Evolutionary conservation across 1,140 invertebrate genomes (phyloP).

Genomic region (Drosophila pruinosa): DNA sequence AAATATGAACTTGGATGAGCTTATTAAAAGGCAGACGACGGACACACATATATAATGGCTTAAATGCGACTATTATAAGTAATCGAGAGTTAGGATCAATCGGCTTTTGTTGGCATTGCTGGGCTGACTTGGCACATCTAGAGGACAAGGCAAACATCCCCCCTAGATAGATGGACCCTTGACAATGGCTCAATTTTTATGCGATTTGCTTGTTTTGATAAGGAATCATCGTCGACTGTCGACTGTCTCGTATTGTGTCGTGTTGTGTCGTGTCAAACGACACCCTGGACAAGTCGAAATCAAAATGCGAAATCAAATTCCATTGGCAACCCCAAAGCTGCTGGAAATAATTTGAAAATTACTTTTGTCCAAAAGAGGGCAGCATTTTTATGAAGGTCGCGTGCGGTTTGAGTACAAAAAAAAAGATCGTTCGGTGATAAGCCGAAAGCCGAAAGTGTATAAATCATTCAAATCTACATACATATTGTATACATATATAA

Average conservation of each 20-base stretch:
- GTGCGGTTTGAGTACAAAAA: constrained; percentile 62
- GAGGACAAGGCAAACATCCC: constrained; percentile 22
- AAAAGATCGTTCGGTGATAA: constrained; percentile 52
- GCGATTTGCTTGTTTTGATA: constrained; percentile 78
- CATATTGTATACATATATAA: no score
- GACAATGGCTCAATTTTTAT: constrained; percentile 80
- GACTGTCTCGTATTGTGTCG: constrained; percentile 7
- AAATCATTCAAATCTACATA: constrained; percentile 60
- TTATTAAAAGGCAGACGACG: background rate
- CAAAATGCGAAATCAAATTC: constrained; percentile 42
- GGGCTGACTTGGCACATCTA: constrained; percentile 10
- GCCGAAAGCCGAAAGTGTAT: constrained; percentile 31
- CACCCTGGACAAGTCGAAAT: constrained; percentile 46
- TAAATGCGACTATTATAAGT: constrained; percentile 66
- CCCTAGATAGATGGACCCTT: constrained; percentile 31
- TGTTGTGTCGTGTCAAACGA: constrained; percentile 55
- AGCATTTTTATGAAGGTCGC: constrained; percentile 80
- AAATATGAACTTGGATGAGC: background rate
- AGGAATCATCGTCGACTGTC: constrained; percentile 56
- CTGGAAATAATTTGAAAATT: constrained; percentile 79
- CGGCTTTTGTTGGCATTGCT: constrained; percentile 14
- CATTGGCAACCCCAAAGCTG: constrained; percentile 48
- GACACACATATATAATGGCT: constrained; percentile 43
- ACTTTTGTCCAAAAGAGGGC: constrained; percentile 39
- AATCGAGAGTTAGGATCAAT: constrained; percentile 53